phyloP scores from a whole-genome alignment of 1,140 invertebrate genomes.

The Sesamia nonagrioides region DNA sequence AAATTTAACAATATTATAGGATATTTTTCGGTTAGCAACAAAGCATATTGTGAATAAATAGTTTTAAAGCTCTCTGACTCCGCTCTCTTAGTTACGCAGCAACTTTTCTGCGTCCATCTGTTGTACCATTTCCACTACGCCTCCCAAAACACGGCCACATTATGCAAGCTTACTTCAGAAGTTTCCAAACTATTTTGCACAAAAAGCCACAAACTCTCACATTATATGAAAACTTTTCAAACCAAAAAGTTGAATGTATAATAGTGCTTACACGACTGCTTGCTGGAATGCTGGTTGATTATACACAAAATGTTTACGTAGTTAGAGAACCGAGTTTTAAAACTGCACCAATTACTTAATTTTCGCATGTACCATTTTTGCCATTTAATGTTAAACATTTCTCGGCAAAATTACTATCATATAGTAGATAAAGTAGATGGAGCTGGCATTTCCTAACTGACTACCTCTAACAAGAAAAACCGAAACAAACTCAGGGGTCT shows the following conservation, averaged over 20 bases:
- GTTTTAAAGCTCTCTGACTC: too few relatives aligned
- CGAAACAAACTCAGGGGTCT: too few relatives aligned
- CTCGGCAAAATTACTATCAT: too few relatives aligned
- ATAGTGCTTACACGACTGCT: conserved; percentile 23
- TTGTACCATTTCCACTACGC: not conserved
- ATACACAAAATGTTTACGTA: conserved; percentile 4
- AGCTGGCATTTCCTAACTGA: too few relatives aligned
- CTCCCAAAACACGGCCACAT: conserved; percentile 19
- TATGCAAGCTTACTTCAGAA: conserved; percentile 37
- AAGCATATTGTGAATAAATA: not conserved
- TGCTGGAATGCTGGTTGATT: not conserved
- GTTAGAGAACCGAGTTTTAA: conserved; percentile 2
- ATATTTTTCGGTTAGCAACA: not conserved
- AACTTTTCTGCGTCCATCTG: conserved; percentile 19
- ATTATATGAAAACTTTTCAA: conserved; percentile 29
- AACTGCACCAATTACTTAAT: too few relatives aligned
- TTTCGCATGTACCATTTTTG: too few relatives aligned
- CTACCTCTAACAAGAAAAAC: too few relatives aligned
- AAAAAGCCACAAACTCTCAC: conserved; percentile 38
- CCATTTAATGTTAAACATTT: too few relatives aligned
- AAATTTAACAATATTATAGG: too few relatives aligned
- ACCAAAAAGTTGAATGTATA: conserved; percentile 45
- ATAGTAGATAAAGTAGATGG: too few relatives aligned
- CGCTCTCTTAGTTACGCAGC: conserved; percentile 2
- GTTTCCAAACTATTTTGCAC: conserved; percentile 28